These are phyloP conservation scores for Hippoglossus hippoglossus DNA, from an alignment of 2,797 vertebrate species.

Conservation along the genomic window DNA sequence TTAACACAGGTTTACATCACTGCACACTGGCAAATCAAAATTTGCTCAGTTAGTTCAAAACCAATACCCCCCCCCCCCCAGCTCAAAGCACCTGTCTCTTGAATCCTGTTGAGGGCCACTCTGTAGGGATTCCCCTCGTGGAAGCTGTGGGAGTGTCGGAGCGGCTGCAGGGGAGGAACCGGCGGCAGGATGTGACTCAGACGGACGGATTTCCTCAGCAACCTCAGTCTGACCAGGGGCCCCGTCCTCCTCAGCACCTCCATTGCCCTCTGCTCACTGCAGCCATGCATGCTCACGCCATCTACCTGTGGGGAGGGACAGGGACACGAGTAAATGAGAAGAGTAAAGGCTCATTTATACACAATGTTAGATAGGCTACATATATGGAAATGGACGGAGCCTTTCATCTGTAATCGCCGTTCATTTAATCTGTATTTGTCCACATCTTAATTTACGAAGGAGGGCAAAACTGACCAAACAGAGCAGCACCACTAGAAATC, in stretches of 20 bases:
- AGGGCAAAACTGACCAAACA: no score
- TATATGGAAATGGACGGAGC: no score
- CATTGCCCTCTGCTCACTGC: slow-evolving; percentile 91
- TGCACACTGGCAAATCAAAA: neutral
- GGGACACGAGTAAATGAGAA: no score
- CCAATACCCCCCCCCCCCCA: slow-evolving; percentile 2
- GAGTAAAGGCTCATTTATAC: no score
- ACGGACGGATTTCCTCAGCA: slow-evolving; percentile 84
- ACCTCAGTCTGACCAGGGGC: slow-evolving; percentile 85
- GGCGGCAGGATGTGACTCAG: slow-evolving; percentile 77
- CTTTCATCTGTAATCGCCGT: no score
- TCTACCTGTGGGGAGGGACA: slow-evolving; percentile 86
- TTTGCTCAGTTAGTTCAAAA: slow-evolving; percentile 21
- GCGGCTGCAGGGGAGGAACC: slow-evolving; percentile 65
- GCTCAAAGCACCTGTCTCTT: slow-evolving; percentile 74
- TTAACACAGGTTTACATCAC: neutral
- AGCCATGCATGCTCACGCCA: slow-evolving; percentile 92
- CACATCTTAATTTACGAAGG: no score
- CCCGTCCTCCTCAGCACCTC: slow-evolving; percentile 90
- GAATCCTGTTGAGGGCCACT: slow-evolving; percentile 71
- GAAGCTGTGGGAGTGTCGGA: slow-evolving; percentile 73
- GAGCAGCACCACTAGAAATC: no score
- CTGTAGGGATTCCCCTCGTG: slow-evolving; percentile 66
- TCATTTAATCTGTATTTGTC: no score
- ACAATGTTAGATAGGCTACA: no score